Base-by-base conservation (phyloP, 2,888 invertebrate species). In the Lepidonotus clava region DNA sequence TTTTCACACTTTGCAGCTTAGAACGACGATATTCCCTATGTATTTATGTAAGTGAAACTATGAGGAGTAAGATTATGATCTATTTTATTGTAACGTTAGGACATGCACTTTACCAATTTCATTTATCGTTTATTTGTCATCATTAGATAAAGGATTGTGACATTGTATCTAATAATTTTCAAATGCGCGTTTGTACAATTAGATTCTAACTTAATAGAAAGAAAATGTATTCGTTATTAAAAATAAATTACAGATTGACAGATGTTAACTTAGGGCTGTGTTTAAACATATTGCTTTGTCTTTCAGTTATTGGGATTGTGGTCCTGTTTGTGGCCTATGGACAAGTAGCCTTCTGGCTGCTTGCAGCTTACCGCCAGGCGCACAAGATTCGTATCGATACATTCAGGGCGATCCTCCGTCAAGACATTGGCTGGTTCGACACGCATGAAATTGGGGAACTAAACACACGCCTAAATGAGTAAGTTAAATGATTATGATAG, bases 331-430 rank as follows among this genome's bases (percentile, higher is more conserved):
- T 92, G n/a, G 93, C 92, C 0, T 94, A 94, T 89, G 87, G 91
- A 4, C 92, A 95, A 91, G 93, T 95, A 1, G 88, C 92, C 8
- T 93, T 93, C 87, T 95, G 94, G 94, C 90, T 93, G 89, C 89
- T 91, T 2, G 92, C 94, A 0, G 93, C 94, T 18, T 94, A 95
- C 89, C 90, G 94, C 87, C 95, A 96, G 92, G 92, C 94, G 0
- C 92, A 94, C 83, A 91, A 93, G 41, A 93, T 95, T 21, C 91
- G 95, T 32, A 91, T 92, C 40, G 90, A 91, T 38, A 95, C 95
- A 88, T 93, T 95, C 85, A 90, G 91, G 66, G 91, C 92, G 67
- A 88, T 94, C 1, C 87, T 94, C 53, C 87, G 92, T 40, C 93
- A 94, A 87, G 92, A 94, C 51, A 92, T 94, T 84, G 93, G 92